phyloP scores from a whole-genome alignment of 2,113 vertebrate genomes.

The Elanoides forficatus region DNA sequence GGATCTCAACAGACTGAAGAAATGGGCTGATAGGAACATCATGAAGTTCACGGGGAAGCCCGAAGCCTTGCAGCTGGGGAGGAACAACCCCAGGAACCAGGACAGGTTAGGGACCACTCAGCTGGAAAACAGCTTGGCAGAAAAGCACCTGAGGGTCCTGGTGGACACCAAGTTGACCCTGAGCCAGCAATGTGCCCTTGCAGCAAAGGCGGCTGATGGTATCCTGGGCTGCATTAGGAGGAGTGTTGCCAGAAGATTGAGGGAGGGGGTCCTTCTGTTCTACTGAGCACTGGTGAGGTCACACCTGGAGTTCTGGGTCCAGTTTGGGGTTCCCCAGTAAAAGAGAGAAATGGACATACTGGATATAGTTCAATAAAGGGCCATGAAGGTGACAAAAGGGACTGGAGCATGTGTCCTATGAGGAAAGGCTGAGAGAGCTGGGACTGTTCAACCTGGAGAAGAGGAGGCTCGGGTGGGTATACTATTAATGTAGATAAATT shows the following conservation, averaged over 20 bases:
- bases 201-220: background rate
- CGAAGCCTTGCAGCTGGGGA: background rate
- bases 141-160: background rate
- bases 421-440: background rate
- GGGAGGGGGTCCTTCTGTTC: background rate
- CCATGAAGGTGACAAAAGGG: background rate
- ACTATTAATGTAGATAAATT: background rate
- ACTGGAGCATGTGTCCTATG: background rate
- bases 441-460: background rate
- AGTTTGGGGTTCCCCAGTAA: background rate
- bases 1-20: background rate
- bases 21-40: background rate
- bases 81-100: background rate
- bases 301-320: background rate
- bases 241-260: background rate
- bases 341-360: no score
- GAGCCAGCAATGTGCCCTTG: background rate
- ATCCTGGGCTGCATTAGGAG: background rate
- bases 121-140: background rate
- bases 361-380: background rate
- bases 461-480: background rate
- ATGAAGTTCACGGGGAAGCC: background rate
- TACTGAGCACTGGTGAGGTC: background rate
- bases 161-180: background rate
- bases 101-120: background rate